Conservation (phyloP, 2,113 vertebrate species). For the Ivindomyrus marchei region DNA sequence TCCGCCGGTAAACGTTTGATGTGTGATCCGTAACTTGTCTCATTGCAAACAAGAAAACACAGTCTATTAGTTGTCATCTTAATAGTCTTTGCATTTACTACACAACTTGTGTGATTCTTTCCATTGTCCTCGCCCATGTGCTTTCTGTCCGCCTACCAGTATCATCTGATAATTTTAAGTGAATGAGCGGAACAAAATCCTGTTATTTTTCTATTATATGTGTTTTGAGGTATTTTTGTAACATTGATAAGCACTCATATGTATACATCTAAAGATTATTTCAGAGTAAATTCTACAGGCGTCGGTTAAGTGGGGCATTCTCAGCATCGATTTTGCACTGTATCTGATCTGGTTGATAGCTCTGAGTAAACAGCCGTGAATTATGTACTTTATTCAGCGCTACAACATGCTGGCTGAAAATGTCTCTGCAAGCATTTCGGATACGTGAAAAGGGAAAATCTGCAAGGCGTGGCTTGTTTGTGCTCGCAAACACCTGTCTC, state of each 20-base stretch:
- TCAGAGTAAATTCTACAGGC: neutral
- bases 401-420: neutral
- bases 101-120: neutral
- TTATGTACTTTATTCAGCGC: neutral
- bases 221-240: neutral
- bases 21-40: neutral
- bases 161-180: neutral
- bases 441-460: neutral
- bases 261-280: neutral
- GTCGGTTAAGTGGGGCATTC: neutral
- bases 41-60: neutral
- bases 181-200: neutral
- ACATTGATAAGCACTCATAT: neutral
- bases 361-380: neutral
- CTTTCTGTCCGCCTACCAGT: neutral
- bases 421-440: neutral
- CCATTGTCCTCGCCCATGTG: neutral
- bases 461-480: slow-evolving; percentile 27
- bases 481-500: neutral
- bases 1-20: neutral
- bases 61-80: neutral
- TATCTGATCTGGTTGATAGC: neutral
- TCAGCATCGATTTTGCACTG: neutral
- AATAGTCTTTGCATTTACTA: neutral
- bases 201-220: neutral